Evolutionary conservation across 1,140 invertebrate genomes (phyloP).

Genomic region (Macrosteles quadrilineatus): DNA sequence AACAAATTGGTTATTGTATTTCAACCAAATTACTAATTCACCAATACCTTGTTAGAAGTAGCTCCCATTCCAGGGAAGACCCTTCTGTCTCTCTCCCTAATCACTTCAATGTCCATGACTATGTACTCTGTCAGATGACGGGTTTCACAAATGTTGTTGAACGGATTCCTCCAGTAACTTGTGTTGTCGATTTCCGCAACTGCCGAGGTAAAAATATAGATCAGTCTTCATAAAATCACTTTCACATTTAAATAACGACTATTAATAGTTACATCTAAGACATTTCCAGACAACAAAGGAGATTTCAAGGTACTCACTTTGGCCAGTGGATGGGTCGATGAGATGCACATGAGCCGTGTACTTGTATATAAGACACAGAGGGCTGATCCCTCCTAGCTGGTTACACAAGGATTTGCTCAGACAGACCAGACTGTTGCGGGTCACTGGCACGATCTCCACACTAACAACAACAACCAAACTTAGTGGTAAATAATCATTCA

Average conservation of each 20-base stretch:
- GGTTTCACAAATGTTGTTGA: slow-evolving; percentile 82
- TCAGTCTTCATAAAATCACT: neutral
- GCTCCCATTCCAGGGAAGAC: slow-evolving; percentile 83
- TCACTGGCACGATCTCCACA: slow-evolving; percentile 95
- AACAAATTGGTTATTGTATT: too few relatives aligned
- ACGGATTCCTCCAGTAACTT: slow-evolving; percentile 85
- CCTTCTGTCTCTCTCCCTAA: slow-evolving; percentile 74
- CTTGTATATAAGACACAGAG: slow-evolving; percentile 85
- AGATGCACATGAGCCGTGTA: slow-evolving; percentile 89
- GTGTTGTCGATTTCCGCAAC: slow-evolving; percentile 83
- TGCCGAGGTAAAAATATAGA: slow-evolving; percentile 47
- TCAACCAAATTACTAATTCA: too few relatives aligned
- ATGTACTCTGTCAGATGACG: slow-evolving; percentile 92
- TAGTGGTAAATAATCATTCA: slow-evolving; percentile 16
- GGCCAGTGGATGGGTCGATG: slow-evolving; percentile 90
- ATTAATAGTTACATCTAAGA: too few relatives aligned
- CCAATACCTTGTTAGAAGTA: slow-evolving; percentile 77
- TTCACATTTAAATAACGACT: neutral
- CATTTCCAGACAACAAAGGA: too few relatives aligned
- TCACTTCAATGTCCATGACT: slow-evolving; percentile 92
- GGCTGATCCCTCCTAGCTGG: slow-evolving; percentile 88
- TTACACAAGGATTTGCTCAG: slow-evolving; percentile 85
- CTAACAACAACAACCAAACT: slow-evolving; percentile 60
- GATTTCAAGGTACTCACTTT: too few relatives aligned
- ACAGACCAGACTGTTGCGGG: slow-evolving; percentile 96